Base-by-base conservation (phyloP, 2,113 vertebrate genomes). In the Reinhardtius hippoglossoides region DNA sequence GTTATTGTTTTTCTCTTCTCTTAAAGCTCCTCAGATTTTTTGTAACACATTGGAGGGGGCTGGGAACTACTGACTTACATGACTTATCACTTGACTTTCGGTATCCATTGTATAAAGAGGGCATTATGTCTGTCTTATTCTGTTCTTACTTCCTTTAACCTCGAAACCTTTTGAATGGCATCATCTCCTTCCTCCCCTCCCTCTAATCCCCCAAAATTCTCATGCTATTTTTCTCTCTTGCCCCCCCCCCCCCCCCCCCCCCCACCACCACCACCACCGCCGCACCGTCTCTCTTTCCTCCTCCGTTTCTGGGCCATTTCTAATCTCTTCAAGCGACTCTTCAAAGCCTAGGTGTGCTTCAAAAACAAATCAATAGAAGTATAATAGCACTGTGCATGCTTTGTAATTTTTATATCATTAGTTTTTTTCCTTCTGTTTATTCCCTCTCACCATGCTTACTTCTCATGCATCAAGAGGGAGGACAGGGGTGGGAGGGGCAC, bases 331-430 rank as follows among this genome's bases (percentile, higher is more conserved):
- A 87, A 93, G 89, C 85, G 63, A 90, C 93, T 94, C 83, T 76
- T 83, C 76, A 89, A 95, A 97, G 95, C 94, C 95, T 94, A 96
- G 95, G 95, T 97, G 96, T 96, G 96, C 96, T 97, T 98, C 95
- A 96, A 97, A 94, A 97, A 96, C 95, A 97, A 97, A 98, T 98
- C 97, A 97, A 98, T 98, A 97, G 92, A 90, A 79, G 94, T 96
- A 96, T 97, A 97, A 98, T 98, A 97, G 97, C 96, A 95, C 94
- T 81, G 95, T 96, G 95, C 95, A 96, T 90, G 95, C 95, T 97
- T 96, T 96, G 96, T 96, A 97, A 98, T 98, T 97, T 97, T 97
- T 97, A 97, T 96, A 97, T 98, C 95, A 97, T 98, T 97, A 96
- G 95, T 97, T 96, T 96, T 97, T 96, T 96, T 92, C 95, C 93